Evolutionary conservation across 1,140 invertebrate genomes (phyloP), one percentile per base, ranked within the genome.

Genomic region (Drosophila orena): DNA sequence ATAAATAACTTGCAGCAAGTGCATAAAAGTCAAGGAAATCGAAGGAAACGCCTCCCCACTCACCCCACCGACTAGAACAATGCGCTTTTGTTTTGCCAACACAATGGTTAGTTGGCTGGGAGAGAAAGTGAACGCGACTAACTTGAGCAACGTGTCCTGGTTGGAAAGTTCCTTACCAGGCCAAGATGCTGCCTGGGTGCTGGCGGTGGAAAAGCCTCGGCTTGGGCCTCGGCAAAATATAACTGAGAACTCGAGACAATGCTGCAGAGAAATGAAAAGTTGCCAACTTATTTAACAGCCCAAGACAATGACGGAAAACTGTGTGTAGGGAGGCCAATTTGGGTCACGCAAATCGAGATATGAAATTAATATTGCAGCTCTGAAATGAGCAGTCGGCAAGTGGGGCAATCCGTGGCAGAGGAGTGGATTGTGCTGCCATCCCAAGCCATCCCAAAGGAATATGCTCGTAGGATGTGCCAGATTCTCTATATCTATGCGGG

Each of bases 1-100:
- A 88, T 88, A 88, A 88, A 88, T 88, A 88, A 88, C 84, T 83
- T 77, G 72, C 83, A 86, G 83, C 79, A 66, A 88, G 83, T 88
- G 83, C 84, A 88, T 89, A 88, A 88, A 89, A 88, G 83, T 88
- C 83, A 88, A 88, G 83, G 83, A 88, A 88, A 88, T 88, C 84
- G 83, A 88, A 88, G 86, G 79, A 86, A 30, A 30, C 7, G 27
- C 47, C 79, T 43, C 60, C 47, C 46, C 66, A 14, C 34, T 34
- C 11, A 2, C 2, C 8, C 30, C 8, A 2, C 52, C 44, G 64
- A 43, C 65, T 80, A 79, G 86, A 83, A 88, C 83, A 88, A 88
- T 88, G 83, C 79, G 79, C 74, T 81, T 83, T 89, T 88, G 85
- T 86, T 89, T 89, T 61, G 58, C 46, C 77, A 75, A 52, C 81